These are phyloP conservation scores for Tetropium fuscum DNA, from an alignment of 2,888 invertebrate species.

Conservation along the genomic window DNA sequence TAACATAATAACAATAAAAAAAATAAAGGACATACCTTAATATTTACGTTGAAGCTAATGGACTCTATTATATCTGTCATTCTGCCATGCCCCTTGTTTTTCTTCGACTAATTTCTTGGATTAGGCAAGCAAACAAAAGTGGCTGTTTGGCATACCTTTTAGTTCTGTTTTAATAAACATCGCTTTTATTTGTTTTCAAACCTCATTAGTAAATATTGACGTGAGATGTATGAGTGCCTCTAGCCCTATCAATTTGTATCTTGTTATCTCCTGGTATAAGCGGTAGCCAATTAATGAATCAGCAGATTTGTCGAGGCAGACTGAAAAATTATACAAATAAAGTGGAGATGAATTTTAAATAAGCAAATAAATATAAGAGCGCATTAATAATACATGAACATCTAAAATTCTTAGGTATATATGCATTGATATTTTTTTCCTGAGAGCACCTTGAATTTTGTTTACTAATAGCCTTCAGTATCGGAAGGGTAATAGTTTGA, in stretches of 20 bases:
- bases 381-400: slow-evolving; percentile 27
- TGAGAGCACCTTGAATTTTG: no score
- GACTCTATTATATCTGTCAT: neutral
- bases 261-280: slow-evolving; percentile 23
- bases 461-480: no score
- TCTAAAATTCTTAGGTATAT: no score
- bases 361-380: slow-evolving; percentile 36
- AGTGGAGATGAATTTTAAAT: slow-evolving; percentile 27
- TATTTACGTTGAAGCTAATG: neutral
- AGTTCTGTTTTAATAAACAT: slow-evolving; percentile 43
- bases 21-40: no score
- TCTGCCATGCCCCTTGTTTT: slow-evolving; percentile 9
- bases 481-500: no score
- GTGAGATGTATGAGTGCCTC: slow-evolving; percentile 32
- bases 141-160: slow-evolving; percentile 24
- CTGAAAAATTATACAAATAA: slow-evolving; percentile 21
- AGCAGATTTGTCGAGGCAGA: slow-evolving; percentile 16
- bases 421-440: no score
- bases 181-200: slow-evolving; percentile 42
- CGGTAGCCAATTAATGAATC: slow-evolving; percentile 23
- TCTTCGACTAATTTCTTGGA: slow-evolving; percentile 9
- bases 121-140: slow-evolving; percentile 19
- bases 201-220: slow-evolving; percentile 46
- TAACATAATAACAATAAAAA: no score
- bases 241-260: slow-evolving; percentile 30